Evolutionary conservation across 2,797 vertebrate species (phyloP).

Genomic region (Allochrocebus solatus): DNA sequence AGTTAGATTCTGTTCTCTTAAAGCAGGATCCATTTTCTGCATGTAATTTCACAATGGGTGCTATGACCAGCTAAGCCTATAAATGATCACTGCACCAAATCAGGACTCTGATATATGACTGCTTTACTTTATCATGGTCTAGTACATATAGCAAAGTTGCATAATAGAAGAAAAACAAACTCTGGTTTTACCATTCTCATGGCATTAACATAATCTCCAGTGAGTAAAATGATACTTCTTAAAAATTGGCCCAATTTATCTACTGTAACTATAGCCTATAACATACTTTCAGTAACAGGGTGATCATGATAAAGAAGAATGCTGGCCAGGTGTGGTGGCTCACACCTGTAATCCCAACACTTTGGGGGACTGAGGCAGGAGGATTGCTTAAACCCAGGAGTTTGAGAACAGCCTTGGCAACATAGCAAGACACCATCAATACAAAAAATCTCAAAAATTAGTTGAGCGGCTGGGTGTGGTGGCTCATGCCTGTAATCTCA

Average conservation of each 20-base stretch:
- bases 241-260: neutral
- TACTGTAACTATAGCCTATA: neutral
- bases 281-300: neutral
- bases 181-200: neutral
- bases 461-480: neutral
- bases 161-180: neutral
- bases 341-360: neutral
- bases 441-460: neutral
- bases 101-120: neutral
- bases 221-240: neutral
- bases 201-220: neutral
- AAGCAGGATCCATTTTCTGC: neutral
- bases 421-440: neutral
- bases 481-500: too few relatives aligned
- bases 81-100: neutral
- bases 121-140: neutral
- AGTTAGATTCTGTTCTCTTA: neutral
- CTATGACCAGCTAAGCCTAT: neutral
- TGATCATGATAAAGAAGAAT: neutral
- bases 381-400: neutral
- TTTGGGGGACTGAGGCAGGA: neutral
- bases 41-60: neutral
- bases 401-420: neutral
- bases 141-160: neutral
- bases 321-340: neutral